A percentile compares a stretch with the other conserved stretches of the same genome.
Evolutionary conservation across 2,888 invertebrate species (phyloP).

Genomic region (Rhyacophila evoluta): DNA sequence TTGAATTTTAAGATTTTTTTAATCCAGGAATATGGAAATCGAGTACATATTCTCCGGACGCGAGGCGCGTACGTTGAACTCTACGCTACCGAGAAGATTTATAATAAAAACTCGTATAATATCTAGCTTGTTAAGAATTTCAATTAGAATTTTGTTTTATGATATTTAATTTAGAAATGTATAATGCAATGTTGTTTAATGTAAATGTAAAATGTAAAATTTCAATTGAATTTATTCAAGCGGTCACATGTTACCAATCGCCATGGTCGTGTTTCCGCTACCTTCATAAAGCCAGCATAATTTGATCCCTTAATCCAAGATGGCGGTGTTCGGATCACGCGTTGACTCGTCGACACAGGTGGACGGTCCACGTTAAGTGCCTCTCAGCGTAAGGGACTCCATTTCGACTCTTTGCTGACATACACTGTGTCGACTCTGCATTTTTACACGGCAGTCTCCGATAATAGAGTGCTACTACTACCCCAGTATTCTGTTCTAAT

Average conservation of each 20-base stretch:
- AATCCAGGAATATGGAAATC: too few relatives aligned
- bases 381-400: slow-evolving; percentile 3
- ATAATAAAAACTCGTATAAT: too few relatives aligned
- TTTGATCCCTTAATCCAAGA: slow-evolving; percentile 22
- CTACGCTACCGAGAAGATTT: too few relatives aligned
- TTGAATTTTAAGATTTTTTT: too few relatives aligned
- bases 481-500: too few relatives aligned
- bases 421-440: not conserved
- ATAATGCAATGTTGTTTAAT: too few relatives aligned
- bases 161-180: too few relatives aligned
- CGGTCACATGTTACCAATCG: not conserved
- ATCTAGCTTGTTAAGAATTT: too few relatives aligned
- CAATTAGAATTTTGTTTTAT: too few relatives aligned
- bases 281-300: slow-evolving; percentile 7
- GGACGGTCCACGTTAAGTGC: slow-evolving; percentile 16
- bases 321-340: slow-evolving; percentile 2
- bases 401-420: slow-evolving; percentile 14
- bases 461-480: not conserved
- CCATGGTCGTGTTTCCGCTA: not conserved
- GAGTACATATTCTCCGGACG: too few relatives aligned
- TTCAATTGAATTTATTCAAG: not conserved
- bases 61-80: too few relatives aligned
- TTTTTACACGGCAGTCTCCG: not conserved
- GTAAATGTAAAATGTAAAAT: too few relatives aligned
- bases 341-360: slow-evolving; percentile 20